Base-by-base conservation (phyloP, 1,140 invertebrate genomes). In the Drosophila obscura region DNA sequence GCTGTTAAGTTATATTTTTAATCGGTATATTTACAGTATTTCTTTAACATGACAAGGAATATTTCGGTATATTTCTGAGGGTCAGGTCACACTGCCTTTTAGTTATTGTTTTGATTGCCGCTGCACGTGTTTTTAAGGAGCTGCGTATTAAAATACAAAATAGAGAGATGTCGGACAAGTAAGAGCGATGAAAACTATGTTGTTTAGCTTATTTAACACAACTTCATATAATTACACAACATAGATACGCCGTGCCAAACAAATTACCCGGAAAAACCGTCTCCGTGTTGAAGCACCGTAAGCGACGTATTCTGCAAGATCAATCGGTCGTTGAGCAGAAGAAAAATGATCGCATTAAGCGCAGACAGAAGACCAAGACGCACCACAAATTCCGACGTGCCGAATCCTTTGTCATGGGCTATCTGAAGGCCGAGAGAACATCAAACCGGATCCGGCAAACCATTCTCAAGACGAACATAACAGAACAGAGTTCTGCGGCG, bases 231-330 rank as follows among this genome's bases (percentile, higher is more conserved):
- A n/a, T 45, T 56, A 31, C 5, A 1, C 0, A 15, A 11, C 0
- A 7, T 15, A 92, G 90, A 85, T 92, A 91, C 49, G 91, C 91
- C 0, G 90, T 92, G 6, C 87, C 91, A 13, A 92, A 92, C 52
- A 92, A 92, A 77, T 62, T 92, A 24, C 91, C 91, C 26, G 90
- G 91, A 24, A 92, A 92, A 74, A 92, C 91, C 41, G 77, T 92
- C 4, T 89, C 89, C 5, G 84, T 92, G 41, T 67, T 92, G 1
- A 83, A 81, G 56, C 91, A 92, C 55, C 90, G 91, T 22, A 91
- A 90, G 60, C 69, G 84, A n/a, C 77, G 91, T 2, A 90, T 92
- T 39, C 62, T 74, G 11, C 80, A 91, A 46, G 90, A 92, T 55
- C 75, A 91, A 61, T 55, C 90, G 0, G 79, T 84, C 1, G 22